Evolutionary conservation across 2,888 invertebrate species (phyloP).

Genomic region (Parnassius glacialis): DNA sequence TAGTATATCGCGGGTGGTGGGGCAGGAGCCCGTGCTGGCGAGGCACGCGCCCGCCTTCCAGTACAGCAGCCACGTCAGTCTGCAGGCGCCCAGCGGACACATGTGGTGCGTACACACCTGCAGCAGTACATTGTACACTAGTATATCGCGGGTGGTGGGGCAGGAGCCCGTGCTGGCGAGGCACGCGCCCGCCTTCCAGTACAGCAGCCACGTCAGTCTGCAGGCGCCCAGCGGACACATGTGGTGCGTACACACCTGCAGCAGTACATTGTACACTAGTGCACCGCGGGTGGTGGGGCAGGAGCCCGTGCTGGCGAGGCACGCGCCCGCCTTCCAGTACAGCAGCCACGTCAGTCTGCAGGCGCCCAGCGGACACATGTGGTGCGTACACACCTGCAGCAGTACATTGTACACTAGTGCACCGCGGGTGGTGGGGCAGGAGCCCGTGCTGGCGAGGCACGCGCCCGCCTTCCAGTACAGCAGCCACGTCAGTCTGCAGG

Average conservation of each 20-base stretch:
- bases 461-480: no score
- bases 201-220: slow-evolving; percentile 96
- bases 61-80: slow-evolving; percentile 96
- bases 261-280: no score
- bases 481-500: slow-evolving; percentile 1
- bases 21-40: slow-evolving; percentile 96
- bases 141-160: slow-evolving; percentile 87
- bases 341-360: no score
- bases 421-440: slow-evolving; percentile 94
- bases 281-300: slow-evolving; percentile 91
- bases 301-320: slow-evolving; percentile 94
- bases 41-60: no score
- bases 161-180: slow-evolving; percentile 96
- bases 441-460: slow-evolving; percentile 93
- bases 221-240: slow-evolving; percentile 99
- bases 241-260: slow-evolving; percentile 87
- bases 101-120: slow-evolving; percentile 89
- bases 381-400: slow-evolving; percentile 78
- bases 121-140: neutral
- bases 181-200: slow-evolving; percentile 91
- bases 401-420: neutral
- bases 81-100: slow-evolving; percentile 98
- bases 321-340: slow-evolving; percentile 96
- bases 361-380: slow-evolving; percentile 98
- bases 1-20: slow-evolving; percentile 96